Percentiles rank a stretch among this genome's conserved stretches.
Evolutionary conservation across 92 coral and sea anemone genomes (phyloP).

Genomic region (Hydrozoanthus gracilis): DNA sequence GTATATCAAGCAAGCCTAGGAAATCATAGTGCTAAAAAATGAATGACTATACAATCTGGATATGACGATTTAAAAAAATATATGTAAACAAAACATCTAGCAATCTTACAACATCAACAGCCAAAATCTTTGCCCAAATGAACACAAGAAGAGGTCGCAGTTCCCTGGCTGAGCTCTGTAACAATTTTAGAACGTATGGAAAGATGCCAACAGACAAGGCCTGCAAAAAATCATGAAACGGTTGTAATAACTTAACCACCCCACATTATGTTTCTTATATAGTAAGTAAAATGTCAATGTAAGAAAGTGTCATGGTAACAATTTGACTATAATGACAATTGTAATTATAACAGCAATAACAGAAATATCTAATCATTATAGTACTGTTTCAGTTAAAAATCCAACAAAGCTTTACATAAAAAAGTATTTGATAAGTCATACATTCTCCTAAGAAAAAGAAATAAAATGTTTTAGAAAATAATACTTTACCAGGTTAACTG

Average conservation of each 20-base stretch:
- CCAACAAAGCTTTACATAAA: too few species aligned
- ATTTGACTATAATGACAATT: too few species aligned
- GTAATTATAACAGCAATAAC: too few species aligned
- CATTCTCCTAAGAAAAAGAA: not conserved
- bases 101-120: constrained; percentile 93
- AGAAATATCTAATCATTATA: too few species aligned
- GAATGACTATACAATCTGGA: not conserved
- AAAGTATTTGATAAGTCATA: not conserved
- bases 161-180: constrained; percentile 96
- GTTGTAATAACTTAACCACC: not conserved
- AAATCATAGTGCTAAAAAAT: too few species aligned
- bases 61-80: not conserved
- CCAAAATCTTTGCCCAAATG: constrained; percentile 98
- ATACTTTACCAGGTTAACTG: constrained; percentile 87
- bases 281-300: too few species aligned
- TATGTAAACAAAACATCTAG: not conserved
- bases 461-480: not conserved
- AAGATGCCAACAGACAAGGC: constrained; percentile 98
- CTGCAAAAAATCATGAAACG: constrained; percentile 47
- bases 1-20: too few species aligned
- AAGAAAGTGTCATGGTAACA: too few species aligned
- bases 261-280: too few species aligned
- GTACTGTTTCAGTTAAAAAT: too few species aligned
- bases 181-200: constrained; percentile 91
- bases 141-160: constrained; percentile 93